Evolutionary conservation across 2,797 vertebrate species (phyloP).

Genomic region (Hapalemur alaotrensis): DNA sequence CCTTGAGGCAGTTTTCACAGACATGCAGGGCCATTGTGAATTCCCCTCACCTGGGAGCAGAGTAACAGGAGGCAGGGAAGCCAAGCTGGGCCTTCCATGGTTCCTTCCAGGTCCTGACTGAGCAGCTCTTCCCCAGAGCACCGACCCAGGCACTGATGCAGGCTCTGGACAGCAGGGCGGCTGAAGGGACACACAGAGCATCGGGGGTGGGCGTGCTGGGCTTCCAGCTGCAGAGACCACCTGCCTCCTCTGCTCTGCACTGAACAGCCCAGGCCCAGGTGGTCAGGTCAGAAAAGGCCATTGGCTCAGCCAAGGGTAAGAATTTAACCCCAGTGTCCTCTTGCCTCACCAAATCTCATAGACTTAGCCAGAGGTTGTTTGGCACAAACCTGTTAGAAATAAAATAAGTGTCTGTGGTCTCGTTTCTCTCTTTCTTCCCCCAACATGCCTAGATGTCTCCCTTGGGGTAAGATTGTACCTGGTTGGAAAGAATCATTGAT

Average conservation of each 20-base stretch:
- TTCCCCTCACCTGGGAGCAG: neutral
- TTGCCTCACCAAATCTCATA: too few species aligned
- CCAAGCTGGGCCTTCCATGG: neutral
- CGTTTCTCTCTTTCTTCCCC: neutral
- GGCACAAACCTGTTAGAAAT: neutral
- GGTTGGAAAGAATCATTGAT: neutral
- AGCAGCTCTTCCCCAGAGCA: neutral
- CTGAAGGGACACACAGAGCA: neutral
- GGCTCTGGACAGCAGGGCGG: neutral
- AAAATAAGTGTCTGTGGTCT: neutral
- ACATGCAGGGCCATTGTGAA: accelerated
- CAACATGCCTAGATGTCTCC: neutral
- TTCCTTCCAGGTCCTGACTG: neutral
- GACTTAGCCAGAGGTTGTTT: accelerated
- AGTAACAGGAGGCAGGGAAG: neutral
- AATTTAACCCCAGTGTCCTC: neutral
- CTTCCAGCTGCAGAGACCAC: neutral
- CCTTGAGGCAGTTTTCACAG: neutral
- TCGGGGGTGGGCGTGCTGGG: accelerated
- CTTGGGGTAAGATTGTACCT: neutral
- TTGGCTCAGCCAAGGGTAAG: neutral
- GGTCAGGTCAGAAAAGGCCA: neutral
- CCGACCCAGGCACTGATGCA: neutral
- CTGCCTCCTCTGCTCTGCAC: neutral
- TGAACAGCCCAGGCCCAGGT: neutral